Conservation (phyloP, 2,113 vertebrate species). For the Odontophorus gujanensis region DNA sequence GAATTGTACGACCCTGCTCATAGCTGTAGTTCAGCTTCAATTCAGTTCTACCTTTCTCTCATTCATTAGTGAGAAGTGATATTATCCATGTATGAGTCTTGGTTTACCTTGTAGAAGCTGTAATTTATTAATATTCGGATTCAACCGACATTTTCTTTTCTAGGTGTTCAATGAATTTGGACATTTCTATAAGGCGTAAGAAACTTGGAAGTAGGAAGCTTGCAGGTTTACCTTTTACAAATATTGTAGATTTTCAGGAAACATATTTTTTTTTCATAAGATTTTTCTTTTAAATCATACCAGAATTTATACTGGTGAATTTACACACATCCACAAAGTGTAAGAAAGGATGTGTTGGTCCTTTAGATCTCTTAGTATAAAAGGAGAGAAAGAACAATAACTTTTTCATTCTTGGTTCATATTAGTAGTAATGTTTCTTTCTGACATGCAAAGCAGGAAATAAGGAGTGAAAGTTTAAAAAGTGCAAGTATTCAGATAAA, state of each 20-base stretch:
- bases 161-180: neutral
- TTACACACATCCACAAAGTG: neutral
- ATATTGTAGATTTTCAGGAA: neutral
- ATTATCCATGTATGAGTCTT: neutral
- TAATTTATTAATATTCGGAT: neutral
- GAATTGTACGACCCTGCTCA: neutral
- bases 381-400: neutral
- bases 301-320: neutral
- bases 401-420: neutral
- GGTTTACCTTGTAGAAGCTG: neutral
- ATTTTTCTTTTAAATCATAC: neutral
- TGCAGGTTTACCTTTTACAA: neutral
- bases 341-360: neutral
- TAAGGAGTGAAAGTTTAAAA: neutral
- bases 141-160: neutral
- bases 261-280: neutral
- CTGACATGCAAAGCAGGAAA: neutral
- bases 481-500: neutral
- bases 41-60: neutral
- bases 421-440: neutral
- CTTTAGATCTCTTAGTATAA: neutral
- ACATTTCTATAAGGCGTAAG: neutral
- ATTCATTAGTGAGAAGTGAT: neutral
- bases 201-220: neutral
- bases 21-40: neutral